Percentiles rank a stretch among this genome's conserved stretches.
phyloP scores from a whole-genome alignment of 1,140 invertebrate genomes.

The Drosophila ambigua region DNA sequence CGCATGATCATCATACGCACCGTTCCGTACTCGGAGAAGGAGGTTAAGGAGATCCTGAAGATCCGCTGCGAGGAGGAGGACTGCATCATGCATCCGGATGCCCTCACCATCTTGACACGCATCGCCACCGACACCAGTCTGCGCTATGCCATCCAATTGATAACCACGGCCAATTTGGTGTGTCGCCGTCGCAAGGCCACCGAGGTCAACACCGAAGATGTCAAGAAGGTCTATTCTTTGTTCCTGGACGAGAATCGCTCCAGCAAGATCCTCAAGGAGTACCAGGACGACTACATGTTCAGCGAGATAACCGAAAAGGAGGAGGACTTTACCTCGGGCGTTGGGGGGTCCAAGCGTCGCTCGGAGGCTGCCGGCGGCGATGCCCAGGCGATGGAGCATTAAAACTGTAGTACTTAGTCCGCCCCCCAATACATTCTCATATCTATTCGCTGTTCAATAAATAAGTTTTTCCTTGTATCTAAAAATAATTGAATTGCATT shows the following conservation, averaged over 20 bases:
- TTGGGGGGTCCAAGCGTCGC: conserved; percentile 64
- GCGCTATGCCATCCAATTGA: conserved; percentile 99
- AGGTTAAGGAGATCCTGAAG: conserved; percentile 96
- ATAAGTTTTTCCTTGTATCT: conserved; percentile 45
- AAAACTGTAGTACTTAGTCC: conserved; percentile 17
- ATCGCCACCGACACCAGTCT: conserved; percentile 97
- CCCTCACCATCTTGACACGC: conserved; percentile 94
- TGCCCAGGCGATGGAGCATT: conserved; percentile 78
- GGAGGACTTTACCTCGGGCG: conserved; percentile 37
- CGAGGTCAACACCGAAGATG: conserved; percentile 94
- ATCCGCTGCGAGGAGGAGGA: conserved; percentile 99
- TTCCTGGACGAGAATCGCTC: conserved; percentile 98
- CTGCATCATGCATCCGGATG: conserved; percentile 97
- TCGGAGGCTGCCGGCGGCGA: conserved; percentile 61
- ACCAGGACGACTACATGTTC: conserved; percentile 98
- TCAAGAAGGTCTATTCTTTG: conserved; percentile 96
- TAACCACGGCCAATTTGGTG: conserved; percentile 97
- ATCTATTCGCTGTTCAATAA: conserved; percentile 54
- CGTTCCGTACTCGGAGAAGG: conserved; percentile 93
- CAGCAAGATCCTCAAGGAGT: conserved; percentile 96
- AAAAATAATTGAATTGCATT: conserved; percentile 47
- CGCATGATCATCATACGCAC: conserved; percentile 98
- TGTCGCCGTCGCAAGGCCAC: conserved; percentile 92
- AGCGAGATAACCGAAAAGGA: conserved; percentile 86
- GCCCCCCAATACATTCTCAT: conserved; percentile 48